Percentiles rank a stretch among this genome's conserved stretches.
phyloP scores from a whole-genome alignment of 2,888 invertebrate genomes.

The Lobophora halterata region DNA sequence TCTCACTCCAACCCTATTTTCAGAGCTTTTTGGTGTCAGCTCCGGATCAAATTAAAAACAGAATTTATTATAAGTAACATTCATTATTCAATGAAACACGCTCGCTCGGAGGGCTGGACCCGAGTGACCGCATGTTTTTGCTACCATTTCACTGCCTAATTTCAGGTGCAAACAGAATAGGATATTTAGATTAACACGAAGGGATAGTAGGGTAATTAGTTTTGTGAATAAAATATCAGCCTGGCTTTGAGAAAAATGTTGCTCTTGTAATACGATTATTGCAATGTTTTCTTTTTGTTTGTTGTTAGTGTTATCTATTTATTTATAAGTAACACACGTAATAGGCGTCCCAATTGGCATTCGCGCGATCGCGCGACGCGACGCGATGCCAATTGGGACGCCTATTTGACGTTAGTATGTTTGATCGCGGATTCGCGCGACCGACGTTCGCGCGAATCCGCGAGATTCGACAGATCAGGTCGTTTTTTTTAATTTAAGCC shows the following conservation, averaged over 20 bases:
- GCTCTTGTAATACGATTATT: too few relatives aligned
- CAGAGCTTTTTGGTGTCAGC: slow-evolving; percentile 46
- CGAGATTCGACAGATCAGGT: too few relatives aligned
- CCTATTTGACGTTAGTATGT: too few relatives aligned
- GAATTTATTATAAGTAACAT: slow-evolving; percentile 75
- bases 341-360: too few relatives aligned
- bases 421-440: too few relatives aligned
- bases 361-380: too few relatives aligned
- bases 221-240: slow-evolving; percentile 45
- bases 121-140: slow-evolving; percentile 67
- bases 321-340: too few relatives aligned
- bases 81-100: slow-evolving; percentile 72
- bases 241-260: slow-evolving; percentile 11
- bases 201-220: slow-evolving; percentile 52
- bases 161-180: slow-evolving; percentile 67
- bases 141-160: slow-evolving; percentile 58
- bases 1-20: slow-evolving; percentile 15
- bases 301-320: too few relatives aligned
- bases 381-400: too few relatives aligned
- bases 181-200: slow-evolving; percentile 69
- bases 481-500: too few relatives aligned
- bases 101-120: slow-evolving; percentile 38
- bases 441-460: too few relatives aligned
- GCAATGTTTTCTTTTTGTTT: too few relatives aligned
- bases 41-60: slow-evolving; percentile 72